These are phyloP conservation scores for Sitodiplosis mosellana DNA, from an alignment of 1,140 invertebrate species.

Conservation along the genomic window DNA sequence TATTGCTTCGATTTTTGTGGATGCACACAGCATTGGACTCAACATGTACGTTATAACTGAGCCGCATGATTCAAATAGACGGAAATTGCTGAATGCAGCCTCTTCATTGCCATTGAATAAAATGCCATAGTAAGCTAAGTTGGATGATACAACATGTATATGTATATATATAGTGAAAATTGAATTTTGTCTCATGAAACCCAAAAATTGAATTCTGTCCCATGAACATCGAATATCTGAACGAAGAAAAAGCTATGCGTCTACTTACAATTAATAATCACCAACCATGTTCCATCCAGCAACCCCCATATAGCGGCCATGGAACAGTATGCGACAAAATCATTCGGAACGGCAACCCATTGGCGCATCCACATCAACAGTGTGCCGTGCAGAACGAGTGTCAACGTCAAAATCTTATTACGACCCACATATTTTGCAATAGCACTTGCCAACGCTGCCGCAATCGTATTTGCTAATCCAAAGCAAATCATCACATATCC, in stretches of 20 bases:
- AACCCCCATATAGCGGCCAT: conserved; percentile 79
- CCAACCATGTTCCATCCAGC: conserved; percentile 83
- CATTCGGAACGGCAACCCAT: conserved; percentile 57
- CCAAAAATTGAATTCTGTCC: conserved; percentile 1
- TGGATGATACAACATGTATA: conserved; percentile 6
- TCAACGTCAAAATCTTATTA: conserved; percentile 53
- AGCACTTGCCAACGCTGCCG: conserved; percentile 57
- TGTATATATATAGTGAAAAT: conserved; percentile 2
- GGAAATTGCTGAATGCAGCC: conserved; percentile 83
- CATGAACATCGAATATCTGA: background rate
- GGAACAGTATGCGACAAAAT: conserved; percentile 56
- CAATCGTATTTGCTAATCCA: conserved; percentile 64
- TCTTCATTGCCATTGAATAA: conserved; percentile 73
- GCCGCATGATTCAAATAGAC: conserved; percentile 78
- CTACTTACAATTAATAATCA: conserved; percentile 76
- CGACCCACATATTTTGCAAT: conserved; percentile 66
- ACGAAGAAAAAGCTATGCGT: background rate
- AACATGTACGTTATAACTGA: conserved; percentile 69
- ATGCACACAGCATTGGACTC: conserved; percentile 58
- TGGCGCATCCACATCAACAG: conserved; percentile 42
- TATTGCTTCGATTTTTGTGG: conserved; percentile 54
- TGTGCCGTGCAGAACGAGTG: conserved; percentile 46
- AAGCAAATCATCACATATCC: conserved; percentile 87
- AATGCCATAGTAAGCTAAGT: conserved; percentile 71
- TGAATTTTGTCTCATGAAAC: conserved; percentile 3